Evolutionary conservation across 2,888 invertebrate genomes (phyloP), one percentile per base, ranked within the genome.

Genomic region (Corythucha ciliata): DNA sequence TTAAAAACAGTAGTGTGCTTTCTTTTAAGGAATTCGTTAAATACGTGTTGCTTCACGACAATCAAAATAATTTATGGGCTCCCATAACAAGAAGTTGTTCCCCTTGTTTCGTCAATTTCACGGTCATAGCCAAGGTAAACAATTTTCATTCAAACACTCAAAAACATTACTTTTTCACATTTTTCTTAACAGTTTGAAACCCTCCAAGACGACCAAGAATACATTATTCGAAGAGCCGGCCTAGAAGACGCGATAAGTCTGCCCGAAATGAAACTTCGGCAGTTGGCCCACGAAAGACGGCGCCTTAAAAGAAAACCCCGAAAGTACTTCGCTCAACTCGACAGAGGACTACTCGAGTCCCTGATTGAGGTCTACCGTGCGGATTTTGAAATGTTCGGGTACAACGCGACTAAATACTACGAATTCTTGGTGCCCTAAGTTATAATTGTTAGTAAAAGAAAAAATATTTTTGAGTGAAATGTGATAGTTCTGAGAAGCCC

Each of bases 51-150:
- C 76, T 78, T 51, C 72, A 70, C 60, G 73, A 72, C 53, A 77
- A 85, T 58, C 33, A 24, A 3, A 87, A 88, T 66, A 88, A 87
- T 83, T 87, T 88, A 65, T 87, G 87, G 81, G 82, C 84, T 14
- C 85, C 88, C 0, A 80, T 85, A 59, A 79, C 81, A 0, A 78
- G 78, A 63, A 86, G 88, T 66, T 89, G 88, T 66, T 87, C 88
- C 27, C 88, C 88, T 0, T 88, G 88, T 69, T 76, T 76, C 34
- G 72, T 78, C 2, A 79, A 79, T 61, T 80, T 78, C 60, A 77
- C 72, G 49, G 74, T 79, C 25, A 74, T 80, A 56, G 77, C 76
- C 16, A 79, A 79, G 67, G 74, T 79, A 37, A 48, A 41, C 32
- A 32, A n/a, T n/a, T n/a, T n/a, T n/a, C n/a, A n/a, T n/a, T n/a